Conservation (phyloP, 2,888 invertebrate species). For the Drosophila recens region DNA sequence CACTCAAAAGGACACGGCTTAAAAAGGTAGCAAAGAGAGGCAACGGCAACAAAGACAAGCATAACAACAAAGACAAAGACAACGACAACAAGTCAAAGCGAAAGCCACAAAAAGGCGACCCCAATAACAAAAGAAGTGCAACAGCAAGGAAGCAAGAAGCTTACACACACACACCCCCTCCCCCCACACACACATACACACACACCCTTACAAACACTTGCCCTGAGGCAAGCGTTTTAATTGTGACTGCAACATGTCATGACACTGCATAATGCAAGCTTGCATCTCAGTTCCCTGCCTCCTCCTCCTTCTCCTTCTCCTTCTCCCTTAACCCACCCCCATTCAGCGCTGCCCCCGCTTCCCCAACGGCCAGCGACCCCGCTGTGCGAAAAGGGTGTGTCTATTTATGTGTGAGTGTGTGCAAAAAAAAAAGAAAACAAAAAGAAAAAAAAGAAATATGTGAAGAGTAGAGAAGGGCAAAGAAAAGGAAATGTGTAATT, state of each 20-base stretch:
- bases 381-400: slow-evolving; percentile 20
- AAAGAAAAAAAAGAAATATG: slow-evolving; percentile 12
- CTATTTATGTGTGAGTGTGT: slow-evolving; percentile 5
- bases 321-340: neutral
- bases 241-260: slow-evolving; percentile 27
- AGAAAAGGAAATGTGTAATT: slow-evolving; percentile 69
- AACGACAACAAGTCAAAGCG: slow-evolving; percentile 33
- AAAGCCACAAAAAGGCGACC: slow-evolving; percentile 36
- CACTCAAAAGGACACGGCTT: slow-evolving; percentile 14
- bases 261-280: slow-evolving; percentile 42
- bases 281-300: slow-evolving; percentile 24
- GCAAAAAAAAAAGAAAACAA: slow-evolving; percentile 2
- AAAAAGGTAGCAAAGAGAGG: slow-evolving; percentile 6
- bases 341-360: neutral
- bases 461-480: neutral
- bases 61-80: slow-evolving; percentile 46
- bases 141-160: slow-evolving; percentile 7
- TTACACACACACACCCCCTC: slow-evolving; percentile 3
- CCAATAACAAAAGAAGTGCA: slow-evolving; percentile 52
- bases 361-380: slow-evolving; percentile 50
- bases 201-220: neutral
- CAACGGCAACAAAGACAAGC: slow-evolving; percentile 17
- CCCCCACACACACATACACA: slow-evolving; percentile 15
- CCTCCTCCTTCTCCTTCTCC: too few relatives aligned
- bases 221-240: too few relatives aligned